Percentiles rank a stretch among this genome's conserved stretches.
These are phyloP conservation scores for Istiophorus platypterus DNA, from an alignment of 2,113 vertebrate species.

Conservation along the genomic window DNA sequence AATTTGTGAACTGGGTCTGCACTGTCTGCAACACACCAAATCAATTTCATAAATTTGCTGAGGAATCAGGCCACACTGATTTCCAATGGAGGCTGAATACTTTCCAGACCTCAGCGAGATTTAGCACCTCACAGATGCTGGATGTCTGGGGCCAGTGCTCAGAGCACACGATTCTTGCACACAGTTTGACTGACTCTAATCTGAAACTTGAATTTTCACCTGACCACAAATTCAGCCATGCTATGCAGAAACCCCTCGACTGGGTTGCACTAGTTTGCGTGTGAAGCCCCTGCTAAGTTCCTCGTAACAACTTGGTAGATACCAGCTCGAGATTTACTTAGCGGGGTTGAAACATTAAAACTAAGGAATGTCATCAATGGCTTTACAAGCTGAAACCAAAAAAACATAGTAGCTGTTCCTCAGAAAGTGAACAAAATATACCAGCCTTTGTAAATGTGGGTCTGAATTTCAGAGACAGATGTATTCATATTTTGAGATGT, in stretches of 20 bases:
- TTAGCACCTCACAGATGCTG: conserved; percentile 23
- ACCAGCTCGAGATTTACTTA: neutral
- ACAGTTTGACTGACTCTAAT: neutral
- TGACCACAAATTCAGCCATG: neutral
- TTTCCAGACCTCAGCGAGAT: conserved; percentile 52
- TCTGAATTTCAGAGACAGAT: neutral
- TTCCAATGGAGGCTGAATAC: conserved; percentile 36
- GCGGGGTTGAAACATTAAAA: too few species aligned
- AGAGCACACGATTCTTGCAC: neutral
- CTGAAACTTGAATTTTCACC: neutral
- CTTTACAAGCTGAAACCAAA: neutral
- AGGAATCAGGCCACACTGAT: conserved; percentile 40
- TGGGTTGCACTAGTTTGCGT: neutral
- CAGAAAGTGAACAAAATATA: neutral
- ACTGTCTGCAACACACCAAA: conserved; percentile 53
- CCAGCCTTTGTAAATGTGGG: neutral
- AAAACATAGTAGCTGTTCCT: too few species aligned
- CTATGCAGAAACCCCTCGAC: neutral
- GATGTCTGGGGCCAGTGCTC: conserved; percentile 2
- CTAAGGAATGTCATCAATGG: too few species aligned
- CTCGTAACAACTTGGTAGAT: neutral
- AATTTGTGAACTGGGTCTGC: conserved; percentile 37
- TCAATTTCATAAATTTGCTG: conserved; percentile 54
- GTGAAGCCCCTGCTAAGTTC: neutral
- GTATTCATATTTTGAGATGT: too few species aligned